phyloP scores from a whole-genome alignment of 1,140 invertebrate species.

The Atta cephalotes region DNA sequence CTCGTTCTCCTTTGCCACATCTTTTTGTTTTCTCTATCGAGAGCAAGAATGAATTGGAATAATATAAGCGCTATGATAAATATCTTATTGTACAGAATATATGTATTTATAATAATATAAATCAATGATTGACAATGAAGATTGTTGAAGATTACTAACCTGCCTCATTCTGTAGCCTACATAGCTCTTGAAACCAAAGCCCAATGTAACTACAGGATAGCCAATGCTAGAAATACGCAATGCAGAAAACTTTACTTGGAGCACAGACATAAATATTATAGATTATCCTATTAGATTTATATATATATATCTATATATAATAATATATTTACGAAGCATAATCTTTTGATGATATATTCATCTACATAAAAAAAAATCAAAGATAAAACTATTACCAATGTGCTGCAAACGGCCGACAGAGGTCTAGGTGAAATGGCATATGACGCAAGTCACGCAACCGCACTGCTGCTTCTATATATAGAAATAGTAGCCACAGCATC shows the following conservation, averaged over 20 bases:
- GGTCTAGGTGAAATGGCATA: slow-evolving; percentile 96
- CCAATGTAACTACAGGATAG: slow-evolving; percentile 98
- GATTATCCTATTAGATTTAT: neutral
- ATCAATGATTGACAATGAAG: neutral
- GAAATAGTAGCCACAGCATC: slow-evolving; percentile 97
- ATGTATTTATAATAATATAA: neutral
- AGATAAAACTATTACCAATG: slow-evolving; percentile 92
- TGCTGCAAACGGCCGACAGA: slow-evolving; percentile 98
- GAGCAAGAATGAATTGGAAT: slow-evolving; percentile 56
- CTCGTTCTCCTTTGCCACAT: slow-evolving; percentile 97
- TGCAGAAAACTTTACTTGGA: neutral
- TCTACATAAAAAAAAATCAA: slow-evolving; percentile 6
- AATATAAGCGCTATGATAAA: neutral
- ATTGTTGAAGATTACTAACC: slow-evolving; percentile 84
- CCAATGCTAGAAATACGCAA: slow-evolving; percentile 91
- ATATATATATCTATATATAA: neutral
- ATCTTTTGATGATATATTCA: slow-evolving; percentile 2
- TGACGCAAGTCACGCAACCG: slow-evolving; percentile 95
- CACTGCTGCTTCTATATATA: slow-evolving; percentile 97
- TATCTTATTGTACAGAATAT: neutral
- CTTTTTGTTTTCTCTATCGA: slow-evolving; percentile 94
- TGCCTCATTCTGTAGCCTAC: slow-evolving; percentile 96
- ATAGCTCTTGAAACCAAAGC: slow-evolving; percentile 98
- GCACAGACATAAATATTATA: too few species aligned
- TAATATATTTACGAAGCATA: neutral